Conservation (phyloP, 1,140 invertebrate species). For the Dendrolimus kikuchii region DNA sequence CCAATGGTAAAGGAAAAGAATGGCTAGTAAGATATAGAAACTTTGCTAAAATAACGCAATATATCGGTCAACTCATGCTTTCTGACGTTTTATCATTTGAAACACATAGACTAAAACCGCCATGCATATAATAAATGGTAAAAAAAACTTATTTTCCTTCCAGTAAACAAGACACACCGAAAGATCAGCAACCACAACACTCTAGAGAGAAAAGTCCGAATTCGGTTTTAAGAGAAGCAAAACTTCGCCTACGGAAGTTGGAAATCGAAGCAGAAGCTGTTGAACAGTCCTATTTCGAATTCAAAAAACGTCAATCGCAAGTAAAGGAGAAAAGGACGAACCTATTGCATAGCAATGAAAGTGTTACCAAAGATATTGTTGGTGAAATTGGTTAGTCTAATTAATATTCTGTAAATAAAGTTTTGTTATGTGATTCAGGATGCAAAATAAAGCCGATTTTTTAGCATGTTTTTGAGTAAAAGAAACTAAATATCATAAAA, state of each 20-base stretch:
- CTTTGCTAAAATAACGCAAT: too few relatives aligned
- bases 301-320: slow-evolving; percentile 25
- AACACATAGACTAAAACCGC: too few relatives aligned
- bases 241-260: slow-evolving; percentile 43
- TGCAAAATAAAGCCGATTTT: too few relatives aligned
- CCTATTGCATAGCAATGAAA: background rate
- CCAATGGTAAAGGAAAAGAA: too few relatives aligned
- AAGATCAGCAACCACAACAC: slow-evolving; percentile 1
- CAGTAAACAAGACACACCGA: too few relatives aligned
- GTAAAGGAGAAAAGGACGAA: slow-evolving; percentile 14
- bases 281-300: slow-evolving; percentile 47
- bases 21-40: too few relatives aligned
- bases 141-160: too few relatives aligned
- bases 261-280: slow-evolving; percentile 59
- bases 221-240: slow-evolving; percentile 41
- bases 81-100: background rate
- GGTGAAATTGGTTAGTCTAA: slow-evolving; percentile 1
- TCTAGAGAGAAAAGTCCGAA: slow-evolving; percentile 39
- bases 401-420: too few relatives aligned
- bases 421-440: too few relatives aligned
- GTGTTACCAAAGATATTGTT: background rate
- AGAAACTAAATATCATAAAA: background rate
- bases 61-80: too few relatives aligned
- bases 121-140: too few relatives aligned
- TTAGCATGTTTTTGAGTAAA: too few relatives aligned